phyloP scores from a whole-genome alignment of 1,140 invertebrate species.

The Panulirus ornatus region DNA sequence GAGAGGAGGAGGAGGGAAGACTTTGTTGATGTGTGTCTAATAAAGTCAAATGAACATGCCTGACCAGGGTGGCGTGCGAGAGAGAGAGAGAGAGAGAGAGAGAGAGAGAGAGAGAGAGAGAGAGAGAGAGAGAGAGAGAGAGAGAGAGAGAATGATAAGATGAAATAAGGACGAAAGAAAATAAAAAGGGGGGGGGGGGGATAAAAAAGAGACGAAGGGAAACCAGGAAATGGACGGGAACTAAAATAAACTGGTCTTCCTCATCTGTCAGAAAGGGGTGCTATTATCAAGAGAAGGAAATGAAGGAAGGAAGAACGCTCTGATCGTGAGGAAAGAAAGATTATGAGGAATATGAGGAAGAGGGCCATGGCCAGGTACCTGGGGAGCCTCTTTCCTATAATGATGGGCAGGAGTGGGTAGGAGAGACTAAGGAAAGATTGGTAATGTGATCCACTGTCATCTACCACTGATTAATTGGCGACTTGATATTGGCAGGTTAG shows the following conservation, averaged over 20 bases:
- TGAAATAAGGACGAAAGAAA: not conserved
- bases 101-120: not conserved
- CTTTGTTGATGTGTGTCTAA: not conserved
- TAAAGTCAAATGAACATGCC: not conserved
- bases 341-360: not conserved
- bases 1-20: not conserved
- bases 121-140: not conserved
- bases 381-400: no score
- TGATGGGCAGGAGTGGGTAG: no score
- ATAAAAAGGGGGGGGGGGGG: not conserved
- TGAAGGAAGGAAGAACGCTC: no score
- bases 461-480: constrained; percentile 6
- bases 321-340: not conserved
- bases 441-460: not conserved
- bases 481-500: constrained; percentile 4
- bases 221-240: not conserved
- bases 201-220: not conserved
- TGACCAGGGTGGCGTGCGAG: not conserved
- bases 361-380: not conserved
- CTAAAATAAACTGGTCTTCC: no score
- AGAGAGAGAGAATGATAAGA: not conserved
- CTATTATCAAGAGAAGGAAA: no score
- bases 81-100: not conserved
- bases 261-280: no score
- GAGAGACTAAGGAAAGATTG: not conserved